Percentiles rank a stretch among this genome's conserved stretches.
phyloP scores from a whole-genome alignment of 2,888 invertebrate species.

The Cepaea hortensis region DNA sequence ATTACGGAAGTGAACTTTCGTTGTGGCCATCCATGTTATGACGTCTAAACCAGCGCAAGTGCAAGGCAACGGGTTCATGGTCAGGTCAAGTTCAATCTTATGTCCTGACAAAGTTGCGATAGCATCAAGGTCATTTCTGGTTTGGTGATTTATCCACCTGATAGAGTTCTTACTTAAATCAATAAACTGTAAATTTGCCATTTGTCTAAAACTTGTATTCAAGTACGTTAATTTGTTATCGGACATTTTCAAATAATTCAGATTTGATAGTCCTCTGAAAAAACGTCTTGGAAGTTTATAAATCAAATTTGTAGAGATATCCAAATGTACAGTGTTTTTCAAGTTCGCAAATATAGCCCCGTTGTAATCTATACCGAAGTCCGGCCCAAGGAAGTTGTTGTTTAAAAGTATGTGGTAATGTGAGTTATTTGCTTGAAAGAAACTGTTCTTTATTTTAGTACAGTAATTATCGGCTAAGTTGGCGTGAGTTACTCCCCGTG shows the following conservation, averaged over 20 bases:
- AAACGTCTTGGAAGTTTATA: constrained; percentile 11
- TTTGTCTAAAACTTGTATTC: constrained; percentile 10
- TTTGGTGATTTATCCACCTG: background rate
- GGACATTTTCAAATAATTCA: background rate
- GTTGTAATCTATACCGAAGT: background rate
- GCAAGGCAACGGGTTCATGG: constrained; percentile 28
- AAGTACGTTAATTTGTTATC: background rate
- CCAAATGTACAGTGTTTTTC: background rate
- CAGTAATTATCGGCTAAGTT: constrained; percentile 5
- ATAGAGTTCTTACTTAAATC: constrained; percentile 25
- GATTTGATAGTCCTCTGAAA: constrained; percentile 11
- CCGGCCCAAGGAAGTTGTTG: constrained; percentile 17
- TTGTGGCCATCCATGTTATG: constrained; percentile 26
- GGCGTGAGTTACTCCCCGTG: background rate
- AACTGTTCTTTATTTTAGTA: background rate
- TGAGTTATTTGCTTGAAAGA: constrained; percentile 11
- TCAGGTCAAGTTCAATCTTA: background rate
- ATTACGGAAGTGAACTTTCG: constrained; percentile 12
- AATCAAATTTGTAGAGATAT: constrained; percentile 31
- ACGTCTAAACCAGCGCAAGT: constrained; percentile 30
- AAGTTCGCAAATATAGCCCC: background rate
- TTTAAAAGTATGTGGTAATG: background rate
- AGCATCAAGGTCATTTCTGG: constrained; percentile 15
- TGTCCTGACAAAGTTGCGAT: background rate
- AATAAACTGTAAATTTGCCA: constrained; percentile 2